Conservation (phyloP, 2,113 vertebrate genomes). For the Gnathonemus echidnorhynchus region DNA sequence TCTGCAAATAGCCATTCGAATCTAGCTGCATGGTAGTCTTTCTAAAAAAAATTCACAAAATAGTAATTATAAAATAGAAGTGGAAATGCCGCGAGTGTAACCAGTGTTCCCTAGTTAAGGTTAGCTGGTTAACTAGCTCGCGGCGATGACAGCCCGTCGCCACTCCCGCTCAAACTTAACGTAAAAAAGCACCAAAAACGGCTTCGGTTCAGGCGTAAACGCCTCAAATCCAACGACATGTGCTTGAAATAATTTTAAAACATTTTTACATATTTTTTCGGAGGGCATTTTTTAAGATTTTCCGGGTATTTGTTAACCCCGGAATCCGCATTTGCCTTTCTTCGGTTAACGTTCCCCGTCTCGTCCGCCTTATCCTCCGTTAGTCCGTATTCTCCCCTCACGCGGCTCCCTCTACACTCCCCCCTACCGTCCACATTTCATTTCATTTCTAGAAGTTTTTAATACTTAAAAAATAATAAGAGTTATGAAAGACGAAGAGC, state of each 20-base stretch:
- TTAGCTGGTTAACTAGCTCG: conserved; percentile 4
- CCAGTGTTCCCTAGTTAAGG: neutral
- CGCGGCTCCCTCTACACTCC: neutral
- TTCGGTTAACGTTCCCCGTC: conserved; percentile 29
- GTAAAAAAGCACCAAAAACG: conserved; percentile 46
- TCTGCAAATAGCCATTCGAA: neutral
- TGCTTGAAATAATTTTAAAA: conserved; percentile 18
- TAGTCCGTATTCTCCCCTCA: neutral
- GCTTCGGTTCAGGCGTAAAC: conserved; percentile 9
- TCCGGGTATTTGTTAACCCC: conserved; percentile 4
- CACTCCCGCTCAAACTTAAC: conserved; percentile 68
- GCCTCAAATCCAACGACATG: neutral
- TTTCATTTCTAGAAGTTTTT: neutral
- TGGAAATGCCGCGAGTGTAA: neutral
- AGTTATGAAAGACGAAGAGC: neutral
- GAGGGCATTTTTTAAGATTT: conserved; percentile 16
- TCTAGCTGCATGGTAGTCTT: neutral
- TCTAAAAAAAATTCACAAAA: neutral
- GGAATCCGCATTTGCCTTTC: conserved; percentile 24
- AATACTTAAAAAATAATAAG: neutral
- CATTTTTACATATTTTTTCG: conserved; percentile 32
- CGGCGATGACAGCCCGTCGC: conserved; percentile 29
- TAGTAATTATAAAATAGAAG: neutral
- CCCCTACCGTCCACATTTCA: neutral
- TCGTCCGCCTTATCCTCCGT: conserved; percentile 25